Percentiles rank a stretch among this genome's conserved stretches.
These are phyloP conservation scores for Tapirus indicus DNA, from an alignment of 2,797 vertebrate genomes.

Conservation along the genomic window DNA sequence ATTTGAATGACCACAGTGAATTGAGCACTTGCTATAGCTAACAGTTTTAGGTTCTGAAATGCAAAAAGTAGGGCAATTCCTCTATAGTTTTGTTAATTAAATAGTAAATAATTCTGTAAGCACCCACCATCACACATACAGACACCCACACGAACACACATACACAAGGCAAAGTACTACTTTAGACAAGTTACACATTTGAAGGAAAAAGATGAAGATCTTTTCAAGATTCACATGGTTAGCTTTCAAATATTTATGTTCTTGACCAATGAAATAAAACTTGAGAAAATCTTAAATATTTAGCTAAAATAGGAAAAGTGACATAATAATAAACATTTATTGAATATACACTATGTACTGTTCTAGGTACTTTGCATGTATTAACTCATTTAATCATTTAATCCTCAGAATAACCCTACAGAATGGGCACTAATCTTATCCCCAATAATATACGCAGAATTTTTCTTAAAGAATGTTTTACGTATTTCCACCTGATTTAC, in stretches of 20 bases:
- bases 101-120: not conserved
- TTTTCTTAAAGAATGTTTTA: not conserved
- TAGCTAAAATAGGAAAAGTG: not conserved
- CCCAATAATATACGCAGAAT: not conserved
- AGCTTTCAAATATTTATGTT: conserved; percentile 26
- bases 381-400: conserved; percentile 9
- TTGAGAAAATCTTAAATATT: conserved; percentile 23
- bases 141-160: not conserved
- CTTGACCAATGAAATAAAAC: not conserved
- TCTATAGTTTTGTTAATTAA: not conserved
- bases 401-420: not conserved
- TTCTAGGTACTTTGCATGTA: not conserved
- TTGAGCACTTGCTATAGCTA: not conserved
- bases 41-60: not conserved
- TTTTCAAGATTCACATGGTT: not conserved
- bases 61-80: not conserved
- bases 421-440: not conserved
- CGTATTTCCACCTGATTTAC: not conserved
- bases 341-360: not conserved
- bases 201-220: not conserved
- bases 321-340: not conserved
- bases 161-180: not conserved
- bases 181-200: not conserved
- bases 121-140: not conserved
- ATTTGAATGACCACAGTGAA: not conserved